Conservation (phyloP, 23 tunicate species). For the Ciona savignyi region DNA sequence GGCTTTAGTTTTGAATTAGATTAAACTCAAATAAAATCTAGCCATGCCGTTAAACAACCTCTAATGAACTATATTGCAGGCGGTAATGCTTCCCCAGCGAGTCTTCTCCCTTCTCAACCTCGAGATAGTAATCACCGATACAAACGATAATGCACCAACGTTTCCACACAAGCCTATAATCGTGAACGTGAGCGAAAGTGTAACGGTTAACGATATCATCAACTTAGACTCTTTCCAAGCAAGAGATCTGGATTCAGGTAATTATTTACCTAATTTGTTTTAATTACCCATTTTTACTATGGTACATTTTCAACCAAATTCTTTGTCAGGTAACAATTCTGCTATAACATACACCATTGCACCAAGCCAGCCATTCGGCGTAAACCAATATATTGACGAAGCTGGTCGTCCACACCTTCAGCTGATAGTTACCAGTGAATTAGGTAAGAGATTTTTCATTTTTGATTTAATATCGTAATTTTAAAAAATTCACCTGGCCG, state of each 20-base stretch:
- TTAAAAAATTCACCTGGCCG: too few relatives aligned
- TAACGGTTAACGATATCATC: neutral
- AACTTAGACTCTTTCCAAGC: conserved; percentile 43
- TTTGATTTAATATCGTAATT: too few relatives aligned
- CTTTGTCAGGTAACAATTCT: conserved; percentile 21
- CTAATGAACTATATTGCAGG: conserved; percentile 42
- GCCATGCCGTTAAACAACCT: too few relatives aligned
- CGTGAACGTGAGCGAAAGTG: conserved; percentile 6
- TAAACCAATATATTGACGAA: conserved; percentile 13
- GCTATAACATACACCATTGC: conserved; percentile 7
- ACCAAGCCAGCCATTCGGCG: conserved; percentile 6
- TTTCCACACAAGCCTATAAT: conserved; percentile 21
- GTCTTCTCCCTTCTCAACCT: conserved; percentile 31
- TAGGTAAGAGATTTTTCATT: conserved; percentile 13
- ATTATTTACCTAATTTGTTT: too few relatives aligned
- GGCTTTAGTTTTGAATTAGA: too few relatives aligned
- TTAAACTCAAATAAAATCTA: too few relatives aligned
- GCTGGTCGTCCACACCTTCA: conserved; percentile 28
- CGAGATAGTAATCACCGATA: conserved; percentile 34
- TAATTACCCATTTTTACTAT: too few relatives aligned
- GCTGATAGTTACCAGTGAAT: neutral
- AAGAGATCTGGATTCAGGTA: conserved; percentile 41
- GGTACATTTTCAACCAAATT: too few relatives aligned
- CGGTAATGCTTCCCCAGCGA: conserved; percentile 25
- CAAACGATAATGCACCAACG: conserved; percentile 42